Base-by-base conservation (phyloP, 2,797 vertebrate genomes). In the Podarcis lilfordi region DNA sequence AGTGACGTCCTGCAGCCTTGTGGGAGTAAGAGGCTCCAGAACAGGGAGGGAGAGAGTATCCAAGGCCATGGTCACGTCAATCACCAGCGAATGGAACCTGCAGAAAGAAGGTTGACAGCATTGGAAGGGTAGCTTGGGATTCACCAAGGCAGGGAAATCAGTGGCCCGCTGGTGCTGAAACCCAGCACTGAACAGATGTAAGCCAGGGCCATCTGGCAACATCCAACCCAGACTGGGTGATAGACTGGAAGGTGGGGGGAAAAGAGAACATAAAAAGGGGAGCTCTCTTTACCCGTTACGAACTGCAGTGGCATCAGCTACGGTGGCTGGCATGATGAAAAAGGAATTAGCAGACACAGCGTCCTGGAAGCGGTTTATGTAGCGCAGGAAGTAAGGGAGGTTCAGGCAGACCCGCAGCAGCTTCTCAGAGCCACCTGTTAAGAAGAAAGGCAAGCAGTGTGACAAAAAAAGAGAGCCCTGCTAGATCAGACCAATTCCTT, bases 251-350 rank as follows among this genome's bases (percentile, higher is more conserved):
- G 35, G 37, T 9, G 35, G 1, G 2, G 13, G 37, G 13, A 27
- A 2, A 1, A 13, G 3, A 5, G 40, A 55, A 32, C 5, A 72
- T 17, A 72, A 27, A 50, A 4, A 1, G 3, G 29, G 21, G 3
- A 35, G 15, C 0, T 0, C 1, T 32, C 83, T 45, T 95, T 95
- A 99, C 99, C 99, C 99, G 8, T 99, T 99, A 74, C 99, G 98
- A 87, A 99, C 99, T 61, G 99, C 99, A 3, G 99, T 99, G 94
- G 99, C 99, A 68, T 99, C 99, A 4, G 98, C 98, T 84, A 99
- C 99, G 0, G 99, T 99, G 59, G 99, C 99, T 0, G 99, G 99
- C 99, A 99, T 99, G 94, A 99, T 99, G 91, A 99, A 99, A 96
- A 99, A 99, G 6, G 99, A 99, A 94, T 99, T 99, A 92, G 99